These are phyloP conservation scores for Gymnogyps californianus DNA, from an alignment of 2,113 vertebrate species.

Conservation along the genomic window DNA sequence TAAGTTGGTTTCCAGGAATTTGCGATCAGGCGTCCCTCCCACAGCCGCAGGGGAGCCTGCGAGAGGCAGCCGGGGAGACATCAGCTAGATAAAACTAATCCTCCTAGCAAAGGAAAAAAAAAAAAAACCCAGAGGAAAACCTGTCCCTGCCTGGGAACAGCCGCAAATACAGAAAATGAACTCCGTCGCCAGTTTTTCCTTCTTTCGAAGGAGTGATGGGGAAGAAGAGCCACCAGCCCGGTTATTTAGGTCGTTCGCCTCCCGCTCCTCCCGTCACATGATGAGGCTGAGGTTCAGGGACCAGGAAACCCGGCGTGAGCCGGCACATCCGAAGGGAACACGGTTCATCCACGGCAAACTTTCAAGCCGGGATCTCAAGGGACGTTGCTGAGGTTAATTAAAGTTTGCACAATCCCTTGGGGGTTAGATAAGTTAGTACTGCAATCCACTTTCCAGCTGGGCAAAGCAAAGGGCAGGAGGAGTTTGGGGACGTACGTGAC, in stretches of 20 bases:
- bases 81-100: not conserved
- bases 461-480: not conserved
- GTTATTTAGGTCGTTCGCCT: fast-evolving
- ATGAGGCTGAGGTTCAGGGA: not conserved
- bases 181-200: not conserved
- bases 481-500: fast-evolving
- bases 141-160: not conserved
- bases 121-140: not conserved
- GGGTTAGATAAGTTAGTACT: not conserved
- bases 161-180: not conserved
- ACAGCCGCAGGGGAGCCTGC: not conserved
- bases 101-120: not conserved
- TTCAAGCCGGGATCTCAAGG: not conserved
- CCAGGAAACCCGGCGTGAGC: not conserved
- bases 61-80: not conserved
- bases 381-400: not conserved
- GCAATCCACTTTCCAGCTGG: not conserved
- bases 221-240: not conserved
- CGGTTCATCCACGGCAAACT: not conserved
- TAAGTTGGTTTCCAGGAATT: not conserved
- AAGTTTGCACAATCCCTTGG: not conserved
- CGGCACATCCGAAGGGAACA: not conserved
- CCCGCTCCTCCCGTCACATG: not conserved
- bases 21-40: not conserved
- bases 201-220: not conserved